Conservation (phyloP, 2,113 vertebrate species). For the Heterocephalus glaber region DNA sequence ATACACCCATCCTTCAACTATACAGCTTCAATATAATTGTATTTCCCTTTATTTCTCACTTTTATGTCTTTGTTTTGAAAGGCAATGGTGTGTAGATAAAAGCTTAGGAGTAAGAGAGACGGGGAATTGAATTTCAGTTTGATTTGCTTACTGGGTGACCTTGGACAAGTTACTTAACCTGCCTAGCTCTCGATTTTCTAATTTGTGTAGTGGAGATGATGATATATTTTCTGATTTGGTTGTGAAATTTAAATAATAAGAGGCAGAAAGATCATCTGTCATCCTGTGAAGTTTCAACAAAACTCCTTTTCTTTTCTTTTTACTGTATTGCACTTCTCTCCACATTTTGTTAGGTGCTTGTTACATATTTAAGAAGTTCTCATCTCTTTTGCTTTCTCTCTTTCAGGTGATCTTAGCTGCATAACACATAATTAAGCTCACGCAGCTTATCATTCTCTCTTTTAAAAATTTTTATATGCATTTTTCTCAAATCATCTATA, state of each 20-base stretch:
- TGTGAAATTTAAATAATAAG: neutral
- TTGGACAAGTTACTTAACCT: constrained; percentile 50
- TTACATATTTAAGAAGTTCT: constrained; percentile 45
- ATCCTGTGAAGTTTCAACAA: neutral
- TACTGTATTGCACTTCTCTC: neutral
- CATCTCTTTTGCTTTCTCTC: constrained; percentile 5
- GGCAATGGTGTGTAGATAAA: constrained; percentile 76
- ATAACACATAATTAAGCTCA: neutral
- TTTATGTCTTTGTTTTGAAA: constrained; percentile 81
- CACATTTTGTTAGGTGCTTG: constrained; percentile 4
- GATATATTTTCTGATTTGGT: neutral
- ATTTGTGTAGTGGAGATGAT: constrained; percentile 13
- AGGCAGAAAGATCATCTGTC: neutral
- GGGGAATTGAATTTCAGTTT: constrained; percentile 37
- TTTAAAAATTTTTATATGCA: neutral
- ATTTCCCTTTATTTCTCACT: constrained; percentile 76
- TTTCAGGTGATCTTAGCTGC: constrained; percentile 38
- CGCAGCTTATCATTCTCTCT: neutral
- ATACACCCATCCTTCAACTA: constrained; percentile 69
- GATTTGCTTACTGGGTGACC: constrained; percentile 52
- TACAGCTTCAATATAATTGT: constrained; percentile 69
- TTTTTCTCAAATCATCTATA: neutral
- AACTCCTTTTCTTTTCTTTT: constrained; percentile 13
- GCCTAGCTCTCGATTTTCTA: neutral
- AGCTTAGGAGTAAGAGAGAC: constrained; percentile 31